Base-by-base conservation (phyloP, 2,113 vertebrate species). In the Castor canadensis region DNA sequence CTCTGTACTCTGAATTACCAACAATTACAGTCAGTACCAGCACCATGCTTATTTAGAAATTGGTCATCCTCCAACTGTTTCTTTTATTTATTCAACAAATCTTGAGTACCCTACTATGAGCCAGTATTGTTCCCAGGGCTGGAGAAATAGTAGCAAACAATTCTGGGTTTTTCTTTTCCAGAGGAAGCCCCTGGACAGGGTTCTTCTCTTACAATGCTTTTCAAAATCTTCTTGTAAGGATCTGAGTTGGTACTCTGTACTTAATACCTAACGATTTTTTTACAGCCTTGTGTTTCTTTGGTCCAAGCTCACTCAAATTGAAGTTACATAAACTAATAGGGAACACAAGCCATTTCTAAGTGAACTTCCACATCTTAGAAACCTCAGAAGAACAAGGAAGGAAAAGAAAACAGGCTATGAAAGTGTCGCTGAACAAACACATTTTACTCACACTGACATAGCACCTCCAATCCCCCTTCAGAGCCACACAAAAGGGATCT, bases 321-420 rank as follows among this genome's bases (percentile, higher is more conserved):
- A 92, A 95, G 91, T 95, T 88, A 89, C 69, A 95, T 56, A 88
- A 95, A 89, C 47, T 81, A 81, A 97, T 28, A 64, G 79, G 91
- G 91, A 97, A 97, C 95, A 94, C 93, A 95, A 91, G 93, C 52
- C 96, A 82, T 97, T 98, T 97, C 95, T 98, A 95, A 96, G 94
- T 52, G 75, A 97, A 98, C 97, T 98, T 98, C 97, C 97, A 98
- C 97, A 97, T 98, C 96, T 96, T 95, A 89, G 94, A 97, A 97
- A 95, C 91, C 96, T 95, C 97, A 97, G 93, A 76, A 96, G 79
- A 97, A 97, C 82, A 95, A 91, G 97, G 97, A 97, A 98, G 96
- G 96, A 97, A 97, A 97, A 97, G 93, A 94, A 96, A 96, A 91
- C 96, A 58, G 62, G 87, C 96, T 77, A 77, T 80, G 96, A 97